Conservation (phyloP, 2,797 vertebrate genomes). For the Carcharodon carcharias region DNA sequence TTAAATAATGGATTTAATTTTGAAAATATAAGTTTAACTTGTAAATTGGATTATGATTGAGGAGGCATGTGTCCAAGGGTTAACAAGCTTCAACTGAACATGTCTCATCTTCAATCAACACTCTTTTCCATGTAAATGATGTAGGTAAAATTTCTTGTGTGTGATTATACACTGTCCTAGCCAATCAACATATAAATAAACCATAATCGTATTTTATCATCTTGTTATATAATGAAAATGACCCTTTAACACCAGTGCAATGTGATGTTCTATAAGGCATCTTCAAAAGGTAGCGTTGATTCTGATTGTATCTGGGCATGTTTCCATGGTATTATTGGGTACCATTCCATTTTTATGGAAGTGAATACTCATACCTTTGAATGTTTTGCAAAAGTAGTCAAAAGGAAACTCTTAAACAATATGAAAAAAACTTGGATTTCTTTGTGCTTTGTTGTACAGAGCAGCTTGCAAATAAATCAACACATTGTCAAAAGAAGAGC, state of each 20-base stretch:
- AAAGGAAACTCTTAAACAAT: background rate
- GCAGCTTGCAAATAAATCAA: background rate
- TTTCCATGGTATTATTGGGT: background rate
- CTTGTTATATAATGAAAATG: background rate
- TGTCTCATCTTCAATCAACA: background rate
- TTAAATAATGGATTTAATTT: conserved; percentile 7
- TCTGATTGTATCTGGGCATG: background rate
- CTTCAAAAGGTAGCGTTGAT: background rate
- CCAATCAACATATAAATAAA: background rate
- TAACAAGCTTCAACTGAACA: background rate
- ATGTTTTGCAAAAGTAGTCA: background rate
- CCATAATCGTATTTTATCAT: background rate
- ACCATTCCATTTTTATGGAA: background rate
- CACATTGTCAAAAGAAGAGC: no score
- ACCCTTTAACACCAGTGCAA: background rate
- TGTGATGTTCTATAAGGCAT: background rate
- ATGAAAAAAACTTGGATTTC: background rate
- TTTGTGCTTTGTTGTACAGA: background rate
- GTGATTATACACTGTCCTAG: background rate
- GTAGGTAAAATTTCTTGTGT: conserved; percentile 5
- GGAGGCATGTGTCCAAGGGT: background rate
- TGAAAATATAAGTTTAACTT: background rate
- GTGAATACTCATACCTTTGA: background rate
- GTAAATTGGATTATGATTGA: conserved; percentile 7
- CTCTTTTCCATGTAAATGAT: conserved; percentile 19